A percentile compares a stretch with the other conserved stretches of the same genome.
Evolutionary conservation across 2,113 vertebrate genomes (phyloP).

Genomic region (Ammodytes dubius): DNA sequence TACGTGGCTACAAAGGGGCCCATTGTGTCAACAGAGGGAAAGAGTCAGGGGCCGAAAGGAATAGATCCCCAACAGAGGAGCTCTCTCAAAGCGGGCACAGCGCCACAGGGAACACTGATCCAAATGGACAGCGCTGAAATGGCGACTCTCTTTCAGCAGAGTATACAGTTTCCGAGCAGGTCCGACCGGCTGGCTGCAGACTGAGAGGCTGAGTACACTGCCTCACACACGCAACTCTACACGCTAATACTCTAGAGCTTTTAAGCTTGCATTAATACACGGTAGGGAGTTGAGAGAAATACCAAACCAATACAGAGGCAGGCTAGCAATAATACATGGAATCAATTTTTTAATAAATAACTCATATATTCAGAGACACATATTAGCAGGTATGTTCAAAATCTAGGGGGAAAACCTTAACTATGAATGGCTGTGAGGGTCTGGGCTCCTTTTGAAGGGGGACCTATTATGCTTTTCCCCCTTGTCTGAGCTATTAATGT

Average conservation of each 20-base stretch:
- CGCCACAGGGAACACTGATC: conserved; percentile 74
- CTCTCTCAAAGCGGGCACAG: conserved; percentile 71
- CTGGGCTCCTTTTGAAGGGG: conserved; percentile 1
- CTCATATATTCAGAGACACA: conserved; percentile 20
- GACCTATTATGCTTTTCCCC: too few species aligned
- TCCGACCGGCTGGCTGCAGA: conserved; percentile 56
- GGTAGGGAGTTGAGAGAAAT: conserved; percentile 32
- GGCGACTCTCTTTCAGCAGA: conserved; percentile 74
- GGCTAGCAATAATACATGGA: not conserved
- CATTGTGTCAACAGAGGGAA: conserved; percentile 70
- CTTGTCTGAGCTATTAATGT: too few species aligned
- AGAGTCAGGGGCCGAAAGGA: conserved; percentile 68
- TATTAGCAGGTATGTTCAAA: conserved; percentile 20
- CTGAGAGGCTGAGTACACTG: conserved; percentile 43
- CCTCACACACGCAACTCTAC: conserved; percentile 50
- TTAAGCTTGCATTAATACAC: conserved; percentile 23
- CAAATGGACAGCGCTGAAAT: conserved; percentile 75
- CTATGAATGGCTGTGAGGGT: conserved; percentile 34
- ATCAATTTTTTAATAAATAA: conserved; percentile 9
- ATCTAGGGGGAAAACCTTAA: conserved; percentile 10
- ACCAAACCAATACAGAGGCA: conserved; percentile 2
- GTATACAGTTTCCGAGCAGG: conserved; percentile 72
- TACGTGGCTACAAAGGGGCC: conserved; percentile 68
- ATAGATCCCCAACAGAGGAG: conserved; percentile 70
- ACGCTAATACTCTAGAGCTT: conserved; percentile 45